Evolutionary conservation across 2,797 vertebrate species (phyloP), one percentile per base, ranked within the genome.

Genomic region (Sebastes kiyomatsui): DNA sequence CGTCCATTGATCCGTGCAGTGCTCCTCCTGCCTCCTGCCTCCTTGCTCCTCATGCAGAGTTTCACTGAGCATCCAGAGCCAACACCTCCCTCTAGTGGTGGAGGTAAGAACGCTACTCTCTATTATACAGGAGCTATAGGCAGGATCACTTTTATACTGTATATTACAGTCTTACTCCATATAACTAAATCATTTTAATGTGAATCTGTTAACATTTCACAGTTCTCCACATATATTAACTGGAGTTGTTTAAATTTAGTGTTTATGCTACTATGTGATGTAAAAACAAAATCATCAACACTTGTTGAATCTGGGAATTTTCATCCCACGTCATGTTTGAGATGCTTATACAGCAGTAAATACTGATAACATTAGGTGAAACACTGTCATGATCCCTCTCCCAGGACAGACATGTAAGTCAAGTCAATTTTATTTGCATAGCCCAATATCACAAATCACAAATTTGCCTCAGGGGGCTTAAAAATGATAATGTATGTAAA

Each of bases 1-100:
- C 72, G 23, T 67, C 30, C 72, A 35, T n/a, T 61, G 75, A 30
- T 75, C 56, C 10, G 16, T 1, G 10, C 2, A 25, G 33, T 64
- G 6, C 32, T 23, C 20, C 61, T 23, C 11, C 46, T n/a, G 27
- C 4, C 2, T 35, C 33, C 13, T 20, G 18, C 30, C 6, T 66
- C 9, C 4, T 2, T n/a, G 77, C 16, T 7, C 12, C 13, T 38
- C 32, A 11, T 20, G 55, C 22, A 28, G 22, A 0, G n/a, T 13
- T 42, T 46, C 75, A 38, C 46, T 35, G 76, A 59, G 11, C 90
- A 86, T 79, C 28, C 86, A 96, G 91, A 94, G 83, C 22, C 94
- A 93, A 95, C 86, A 93, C 75, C 52, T 66, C 90, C 94, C 95
- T 95, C 96, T 95, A 90, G 95, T 93, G 96, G 93, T 33, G 52